Base-by-base conservation (phyloP, 2,888 invertebrate species). In the Brachylomia viminalis region DNA sequence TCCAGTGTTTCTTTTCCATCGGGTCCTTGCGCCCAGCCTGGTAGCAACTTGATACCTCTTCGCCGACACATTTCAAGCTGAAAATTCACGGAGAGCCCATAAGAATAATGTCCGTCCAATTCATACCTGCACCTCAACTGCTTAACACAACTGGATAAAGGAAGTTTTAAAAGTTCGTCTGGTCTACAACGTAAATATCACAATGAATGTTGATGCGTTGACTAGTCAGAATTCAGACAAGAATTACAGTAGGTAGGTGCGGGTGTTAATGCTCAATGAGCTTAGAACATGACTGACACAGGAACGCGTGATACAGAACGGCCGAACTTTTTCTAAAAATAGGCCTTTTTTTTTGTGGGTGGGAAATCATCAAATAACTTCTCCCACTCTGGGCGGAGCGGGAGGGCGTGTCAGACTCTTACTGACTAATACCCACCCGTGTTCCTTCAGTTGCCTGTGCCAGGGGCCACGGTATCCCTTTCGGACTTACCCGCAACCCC, bases 1-100 rank as follows among this genome's bases (percentile, higher is more conserved):
- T 78, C 78, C 23, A 65, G n/a, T 54, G 78, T 78, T 74, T 74
- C 58, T 13, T 47, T 58, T 45, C 78, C 78, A 54, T 78, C 78
- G 2, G 81, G 81, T n/a, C 78, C 78, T 73, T 30, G 8, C 11
- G 78, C 78, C 78, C 78, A 78, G 27, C 78, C 75, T 17, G 49
- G 74, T 38, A 1, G 23, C 52, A 78, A 65, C 30, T 73, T 65
- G 11, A 23, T 4, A 42, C 77, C 74, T 20, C 0, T 45, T 59
- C 52, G 74, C 8, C 33, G 27, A 30, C 17, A 30, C 38, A 78
- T 47, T 78, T 78, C 78, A 58, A 78, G 6, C 78, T 78, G 81
- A 65, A 78, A 74, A 49, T 65, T 15, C 30, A 49, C 23, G n/a
- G 15, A 27, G 20, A 59, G 10, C 45, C 27, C 17, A 30, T 65